Percentiles rank a stretch among this genome's conserved stretches.
These are phyloP conservation scores for Mohoua ochrocephala DNA, from an alignment of 2,113 vertebrate genomes.

Conservation along the genomic window DNA sequence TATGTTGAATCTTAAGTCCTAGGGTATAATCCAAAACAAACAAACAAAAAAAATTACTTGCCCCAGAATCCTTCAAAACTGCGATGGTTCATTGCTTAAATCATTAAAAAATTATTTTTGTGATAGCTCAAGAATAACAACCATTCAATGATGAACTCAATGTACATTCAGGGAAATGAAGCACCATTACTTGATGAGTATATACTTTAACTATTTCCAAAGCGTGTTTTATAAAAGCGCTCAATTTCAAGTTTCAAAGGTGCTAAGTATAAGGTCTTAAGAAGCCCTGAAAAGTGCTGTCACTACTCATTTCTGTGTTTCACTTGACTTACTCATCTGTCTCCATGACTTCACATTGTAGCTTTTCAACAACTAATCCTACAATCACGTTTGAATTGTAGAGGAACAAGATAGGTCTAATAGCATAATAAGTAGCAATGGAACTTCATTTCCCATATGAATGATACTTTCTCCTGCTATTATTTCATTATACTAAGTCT, in stretches of 20 bases:
- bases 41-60: not conserved
- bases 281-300: not conserved
- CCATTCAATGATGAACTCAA: not conserved
- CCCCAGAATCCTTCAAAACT: not conserved
- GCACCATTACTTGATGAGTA: not conserved
- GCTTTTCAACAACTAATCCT: not conserved
- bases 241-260: not conserved
- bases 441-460: accelerated
- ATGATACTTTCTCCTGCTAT: not conserved
- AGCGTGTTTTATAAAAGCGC: not conserved
- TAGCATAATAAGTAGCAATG: not conserved
- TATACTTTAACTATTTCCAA: not conserved
- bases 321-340: not conserved
- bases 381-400: not conserved
- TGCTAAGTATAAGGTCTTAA: not conserved
- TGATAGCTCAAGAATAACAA: not conserved
- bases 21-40: not conserved
- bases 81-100: not conserved
- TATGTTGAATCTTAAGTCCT: not conserved
- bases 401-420: not conserved
- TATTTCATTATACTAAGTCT: not conserved
- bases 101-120: not conserved
- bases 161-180: not conserved
- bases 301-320: not conserved
- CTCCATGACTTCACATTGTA: not conserved